These are phyloP conservation scores for Leptinotarsa texana DNA, from an alignment of 1,140 invertebrate genomes.

Conservation along the genomic window DNA sequence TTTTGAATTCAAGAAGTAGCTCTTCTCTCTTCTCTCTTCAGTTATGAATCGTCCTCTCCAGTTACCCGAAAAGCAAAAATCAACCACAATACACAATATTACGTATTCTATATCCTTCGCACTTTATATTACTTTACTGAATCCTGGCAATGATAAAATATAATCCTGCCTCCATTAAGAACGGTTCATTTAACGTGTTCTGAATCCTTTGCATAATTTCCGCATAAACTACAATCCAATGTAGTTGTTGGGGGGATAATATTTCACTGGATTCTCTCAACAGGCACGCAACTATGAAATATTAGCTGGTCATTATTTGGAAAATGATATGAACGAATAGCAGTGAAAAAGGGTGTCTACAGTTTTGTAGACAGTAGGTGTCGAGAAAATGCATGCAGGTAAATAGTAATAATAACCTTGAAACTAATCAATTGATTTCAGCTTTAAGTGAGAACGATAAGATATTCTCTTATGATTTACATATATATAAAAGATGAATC, in stretches of 20 bases:
- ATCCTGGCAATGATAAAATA: background rate
- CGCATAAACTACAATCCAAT: slow-evolving; percentile 5
- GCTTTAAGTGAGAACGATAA: too few relatives aligned
- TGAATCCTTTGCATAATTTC: background rate
- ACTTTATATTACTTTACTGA: background rate
- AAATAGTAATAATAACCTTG: too few relatives aligned
- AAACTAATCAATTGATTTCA: too few relatives aligned
- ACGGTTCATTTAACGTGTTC: background rate
- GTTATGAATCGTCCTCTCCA: background rate
- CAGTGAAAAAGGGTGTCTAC: background rate
- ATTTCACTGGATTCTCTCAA: background rate
- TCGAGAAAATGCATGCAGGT: too few relatives aligned
- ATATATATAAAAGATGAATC: too few relatives aligned
- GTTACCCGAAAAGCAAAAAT: background rate
- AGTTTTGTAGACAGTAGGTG: too few relatives aligned
- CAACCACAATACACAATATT: too few relatives aligned
- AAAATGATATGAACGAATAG: background rate
- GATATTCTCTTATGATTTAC: too few relatives aligned
- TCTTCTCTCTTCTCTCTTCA: too few relatives aligned
- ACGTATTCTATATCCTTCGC: background rate
- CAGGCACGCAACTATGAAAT: background rate
- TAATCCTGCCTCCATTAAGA: background rate
- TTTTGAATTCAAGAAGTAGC: background rate
- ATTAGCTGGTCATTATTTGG: background rate
- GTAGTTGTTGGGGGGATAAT: background rate